Percentiles rank a stretch among this genome's conserved stretches.
Conservation (phyloP, 2,797 vertebrate species). For the Natrix natrix region DNA sequence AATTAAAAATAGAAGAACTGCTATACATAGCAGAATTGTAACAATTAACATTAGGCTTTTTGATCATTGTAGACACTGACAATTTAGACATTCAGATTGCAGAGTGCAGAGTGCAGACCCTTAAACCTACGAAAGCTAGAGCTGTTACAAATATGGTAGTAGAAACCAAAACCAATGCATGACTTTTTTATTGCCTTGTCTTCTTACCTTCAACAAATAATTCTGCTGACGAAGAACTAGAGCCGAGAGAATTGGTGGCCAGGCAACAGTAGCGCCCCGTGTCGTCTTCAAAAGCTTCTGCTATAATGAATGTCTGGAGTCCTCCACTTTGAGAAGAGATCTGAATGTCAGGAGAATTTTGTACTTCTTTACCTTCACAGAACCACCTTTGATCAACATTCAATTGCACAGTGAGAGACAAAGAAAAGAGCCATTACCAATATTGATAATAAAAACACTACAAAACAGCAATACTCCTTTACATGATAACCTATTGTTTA, state of each 20-base stretch:
- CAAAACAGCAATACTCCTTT: not conserved
- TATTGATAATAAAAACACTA: not conserved
- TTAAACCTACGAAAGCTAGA: not conserved
- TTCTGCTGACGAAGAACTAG: constrained; percentile 94
- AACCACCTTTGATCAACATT: constrained; percentile 86
- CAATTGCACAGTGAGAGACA: constrained; percentile 13
- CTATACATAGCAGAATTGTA: not conserved
- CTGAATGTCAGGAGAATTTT: constrained; percentile 89
- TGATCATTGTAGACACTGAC: not conserved
- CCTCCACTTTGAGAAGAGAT: constrained; percentile 82
- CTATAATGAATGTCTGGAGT: constrained; percentile 87
- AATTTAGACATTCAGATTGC: not conserved
- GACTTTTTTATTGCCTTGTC: not conserved
- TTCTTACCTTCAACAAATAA: constrained; percentile 94
- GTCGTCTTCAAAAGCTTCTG: constrained; percentile 97
- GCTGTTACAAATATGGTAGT: not conserved
- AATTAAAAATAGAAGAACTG: not conserved
- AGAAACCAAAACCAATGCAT: not conserved
- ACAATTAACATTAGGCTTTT: not conserved
- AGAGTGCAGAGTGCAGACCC: not conserved
- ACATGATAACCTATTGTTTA: not conserved
- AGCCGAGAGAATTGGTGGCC: constrained; percentile 89
- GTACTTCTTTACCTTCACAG: constrained; percentile 93
- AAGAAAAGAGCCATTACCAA: constrained; percentile 25
- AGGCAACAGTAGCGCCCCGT: constrained; percentile 96